Conservation (phyloP, 2,113 vertebrate species). For the Mastomys coucha region DNA sequence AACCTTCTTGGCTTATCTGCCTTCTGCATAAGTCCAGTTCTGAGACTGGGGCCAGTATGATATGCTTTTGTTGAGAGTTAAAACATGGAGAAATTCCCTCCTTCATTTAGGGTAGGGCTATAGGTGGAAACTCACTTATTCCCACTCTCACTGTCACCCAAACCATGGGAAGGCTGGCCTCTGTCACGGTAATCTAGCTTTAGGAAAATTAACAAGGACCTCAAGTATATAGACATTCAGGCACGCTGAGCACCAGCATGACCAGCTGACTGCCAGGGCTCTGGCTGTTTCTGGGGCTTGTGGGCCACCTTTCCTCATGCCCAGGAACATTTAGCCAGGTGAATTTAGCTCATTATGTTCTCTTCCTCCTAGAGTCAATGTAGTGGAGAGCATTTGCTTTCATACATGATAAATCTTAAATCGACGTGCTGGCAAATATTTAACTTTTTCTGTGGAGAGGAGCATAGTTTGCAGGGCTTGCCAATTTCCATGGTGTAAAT, state of each 20-base stretch:
- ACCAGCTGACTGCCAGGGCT: slow-evolving; percentile 47
- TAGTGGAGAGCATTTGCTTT: background rate
- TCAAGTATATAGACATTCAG: background rate
- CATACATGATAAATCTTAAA: background rate
- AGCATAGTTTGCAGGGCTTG: background rate
- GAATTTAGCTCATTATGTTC: background rate
- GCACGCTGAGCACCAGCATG: background rate
- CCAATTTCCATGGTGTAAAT: slow-evolving; percentile 16
- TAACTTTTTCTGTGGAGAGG: background rate
- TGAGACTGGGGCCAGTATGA: background rate
- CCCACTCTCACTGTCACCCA: slow-evolving; percentile 31
- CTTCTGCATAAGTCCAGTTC: background rate
- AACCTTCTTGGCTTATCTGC: background rate
- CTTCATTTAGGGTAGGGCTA: background rate
- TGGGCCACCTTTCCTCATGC: background rate
- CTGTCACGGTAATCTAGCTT: slow-evolving; percentile 52
- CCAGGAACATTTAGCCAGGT: background rate
- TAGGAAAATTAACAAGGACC: slow-evolving; percentile 66
- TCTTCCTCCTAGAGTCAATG: background rate
- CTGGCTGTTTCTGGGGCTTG: background rate
- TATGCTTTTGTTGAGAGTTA: background rate
- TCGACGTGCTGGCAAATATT: background rate
- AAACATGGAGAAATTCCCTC: slow-evolving; percentile 7
- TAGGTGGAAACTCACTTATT: background rate
- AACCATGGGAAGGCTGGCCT: slow-evolving; percentile 42